A percentile compares a stretch with the other conserved stretches of the same genome.
Conservation (phyloP, 2,888 invertebrate species). For the Chymomyza procnemis region DNA sequence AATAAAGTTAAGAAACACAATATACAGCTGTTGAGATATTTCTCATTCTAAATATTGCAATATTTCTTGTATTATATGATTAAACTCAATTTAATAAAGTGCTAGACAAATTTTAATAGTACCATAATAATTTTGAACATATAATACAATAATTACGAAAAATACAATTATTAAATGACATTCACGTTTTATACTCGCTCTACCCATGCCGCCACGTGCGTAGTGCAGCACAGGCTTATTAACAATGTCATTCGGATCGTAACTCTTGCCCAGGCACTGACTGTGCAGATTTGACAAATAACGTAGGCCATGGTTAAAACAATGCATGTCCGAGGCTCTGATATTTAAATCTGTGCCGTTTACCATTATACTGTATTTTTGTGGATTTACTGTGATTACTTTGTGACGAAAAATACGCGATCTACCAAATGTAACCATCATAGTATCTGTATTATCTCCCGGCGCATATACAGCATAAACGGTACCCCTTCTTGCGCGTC, state of each 20-base stretch:
- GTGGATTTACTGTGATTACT: not conserved
- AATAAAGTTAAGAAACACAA: too few relatives aligned
- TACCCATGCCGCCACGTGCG: not conserved
- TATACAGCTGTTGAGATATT: too few relatives aligned
- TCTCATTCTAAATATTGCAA: too few relatives aligned
- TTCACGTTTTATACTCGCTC: too few relatives aligned
- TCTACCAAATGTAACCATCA: not conserved
- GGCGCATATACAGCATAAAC: not conserved
- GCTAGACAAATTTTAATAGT: too few relatives aligned
- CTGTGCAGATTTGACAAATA: slow-evolving; percentile 11
- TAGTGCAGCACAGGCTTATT: slow-evolving; percentile 15
- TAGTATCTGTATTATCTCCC: not conserved
- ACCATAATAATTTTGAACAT: too few relatives aligned
- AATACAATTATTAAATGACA: too few relatives aligned
- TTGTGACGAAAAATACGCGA: not conserved
- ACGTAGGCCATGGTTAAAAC: slow-evolving; percentile 8
- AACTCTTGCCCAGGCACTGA: not conserved
- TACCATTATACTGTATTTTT: not conserved
- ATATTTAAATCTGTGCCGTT: not conserved
- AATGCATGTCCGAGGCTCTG: slow-evolving; percentile 5
- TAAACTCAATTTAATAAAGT: too few relatives aligned
- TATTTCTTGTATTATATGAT: too few relatives aligned
- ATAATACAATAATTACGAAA: too few relatives aligned
- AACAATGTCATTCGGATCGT: not conserved
- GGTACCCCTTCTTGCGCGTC: not conserved